Evolutionary conservation across 2,888 invertebrate species (phyloP).

Genomic region (Biston betularia): DNA sequence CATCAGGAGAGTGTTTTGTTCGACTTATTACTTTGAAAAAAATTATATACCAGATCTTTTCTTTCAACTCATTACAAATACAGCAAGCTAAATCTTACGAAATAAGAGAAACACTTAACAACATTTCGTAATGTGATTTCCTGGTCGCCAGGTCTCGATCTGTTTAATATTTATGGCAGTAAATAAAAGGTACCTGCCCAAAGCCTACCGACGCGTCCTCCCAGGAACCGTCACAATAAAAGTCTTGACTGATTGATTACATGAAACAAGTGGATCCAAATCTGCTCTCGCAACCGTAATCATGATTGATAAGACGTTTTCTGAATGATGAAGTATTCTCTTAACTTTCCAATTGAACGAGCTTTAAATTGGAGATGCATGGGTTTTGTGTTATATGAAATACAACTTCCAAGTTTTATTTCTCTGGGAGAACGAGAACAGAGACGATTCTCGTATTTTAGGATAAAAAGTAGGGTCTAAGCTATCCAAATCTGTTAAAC

Average conservation of each 20-base stretch:
- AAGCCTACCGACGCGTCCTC: neutral
- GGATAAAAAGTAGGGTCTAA: too few species aligned
- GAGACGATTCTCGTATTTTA: too few species aligned
- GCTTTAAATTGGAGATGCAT: constrained; percentile 8
- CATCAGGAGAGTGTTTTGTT: too few species aligned
- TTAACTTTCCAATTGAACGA: constrained; percentile 20
- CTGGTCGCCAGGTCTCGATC: neutral
- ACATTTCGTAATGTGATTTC: neutral
- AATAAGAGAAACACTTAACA: neutral
- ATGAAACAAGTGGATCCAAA: constrained; percentile 34
- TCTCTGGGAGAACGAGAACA: too few species aligned
- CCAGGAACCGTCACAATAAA: constrained; percentile 28
- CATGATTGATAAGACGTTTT: constrained; percentile 36
- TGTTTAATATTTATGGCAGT: neutral
- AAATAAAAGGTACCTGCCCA: neutral
- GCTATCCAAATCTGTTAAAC: too few species aligned
- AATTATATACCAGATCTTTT: too few species aligned
- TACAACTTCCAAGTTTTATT: neutral
- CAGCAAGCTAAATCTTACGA: neutral
- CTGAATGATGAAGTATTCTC: constrained; percentile 28
- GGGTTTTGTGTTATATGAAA: neutral
- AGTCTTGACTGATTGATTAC: constrained; percentile 35
- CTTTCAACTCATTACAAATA: too few species aligned
- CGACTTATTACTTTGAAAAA: too few species aligned
- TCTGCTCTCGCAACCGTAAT: constrained; percentile 26